Conservation (phyloP, 2,888 invertebrate genomes). For the Phania funesta region DNA sequence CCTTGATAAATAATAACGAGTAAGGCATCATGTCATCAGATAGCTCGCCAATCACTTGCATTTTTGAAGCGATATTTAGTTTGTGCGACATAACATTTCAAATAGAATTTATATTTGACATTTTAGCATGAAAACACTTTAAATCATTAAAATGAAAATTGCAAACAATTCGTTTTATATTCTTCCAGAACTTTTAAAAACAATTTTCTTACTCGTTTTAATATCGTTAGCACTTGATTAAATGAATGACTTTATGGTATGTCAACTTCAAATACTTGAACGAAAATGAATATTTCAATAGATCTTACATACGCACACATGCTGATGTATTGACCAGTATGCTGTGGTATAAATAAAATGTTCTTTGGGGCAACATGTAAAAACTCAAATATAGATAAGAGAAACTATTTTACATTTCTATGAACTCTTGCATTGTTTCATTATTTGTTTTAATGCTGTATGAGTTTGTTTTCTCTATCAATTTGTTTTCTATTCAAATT, state of each 20-base stretch:
- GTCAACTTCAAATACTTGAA: not conserved
- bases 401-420: slow-evolving; percentile 20
- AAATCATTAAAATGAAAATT: not conserved
- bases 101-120: too few species aligned
- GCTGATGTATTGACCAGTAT: not conserved
- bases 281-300: slow-evolving; percentile 12
- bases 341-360: not conserved
- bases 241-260: too few species aligned
- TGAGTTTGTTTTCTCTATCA: slow-evolving; percentile 29
- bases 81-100: too few species aligned
- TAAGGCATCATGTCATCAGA: too few species aligned
- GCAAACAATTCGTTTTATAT: not conserved
- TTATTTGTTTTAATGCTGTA: slow-evolving; percentile 16
- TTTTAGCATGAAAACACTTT: too few species aligned
- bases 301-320: too few species aligned
- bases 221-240: too few species aligned
- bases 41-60: too few species aligned
- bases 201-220: too few species aligned
- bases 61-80: too few species aligned
- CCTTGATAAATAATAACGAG: too few species aligned
- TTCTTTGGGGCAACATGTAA: too few species aligned
- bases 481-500: not conserved
- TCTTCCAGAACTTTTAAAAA: not conserved
- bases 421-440: not conserved
- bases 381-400: not conserved